Evolutionary conservation across 1,140 invertebrate genomes (phyloP), one percentile per base, ranked within the genome.

Genomic region (Meloidogyne floridensis): DNA sequence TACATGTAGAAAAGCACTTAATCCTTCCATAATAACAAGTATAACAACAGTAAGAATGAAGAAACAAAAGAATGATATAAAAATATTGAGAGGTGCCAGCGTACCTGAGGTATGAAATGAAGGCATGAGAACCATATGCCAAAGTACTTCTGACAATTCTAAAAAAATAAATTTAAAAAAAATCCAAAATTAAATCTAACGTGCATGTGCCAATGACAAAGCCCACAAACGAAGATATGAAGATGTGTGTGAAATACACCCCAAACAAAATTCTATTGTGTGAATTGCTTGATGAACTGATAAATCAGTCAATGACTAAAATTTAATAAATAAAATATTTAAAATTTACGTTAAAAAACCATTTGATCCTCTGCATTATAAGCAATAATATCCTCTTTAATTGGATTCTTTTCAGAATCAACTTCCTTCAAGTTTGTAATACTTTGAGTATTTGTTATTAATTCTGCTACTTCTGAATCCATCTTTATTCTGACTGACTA

Each of bases 181-280:
- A 6, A 65, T 51, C 20, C 59, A 15, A 53, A 10, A 69, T 56
- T 32, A 2, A 32, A 42, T 93, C 94, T 94, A 93, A 95, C 94
- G 95, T 79, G 94, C 94, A 92, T 98, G 96, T 84, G 96, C 96
- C 81, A 98, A 92, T 81, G 95, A 96, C 77, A 98, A 91, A 56
- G 96, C 96, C 96, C 96, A 98, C 43, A 98, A 92, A 87, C 96
- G 94, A 4, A 98, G 92, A 91, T 98, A 98, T 0, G 96, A 97
- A 1, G 96, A 96, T 0, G 96, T 98, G 89, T 98, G 95, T 0
- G 95, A 97, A 82, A 98, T 94, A 84, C 95, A 97, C 88, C 96
- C 96, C 70, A 98, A 93, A 86, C 95, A 95, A 90, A 96, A 98
- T 91, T 98, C 96, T 86, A 98, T 97, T 7, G 96, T 98, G 90